These are phyloP conservation scores for Oncorhynchus keta DNA, from an alignment of 2,113 vertebrate genomes.

Conservation along the genomic window DNA sequence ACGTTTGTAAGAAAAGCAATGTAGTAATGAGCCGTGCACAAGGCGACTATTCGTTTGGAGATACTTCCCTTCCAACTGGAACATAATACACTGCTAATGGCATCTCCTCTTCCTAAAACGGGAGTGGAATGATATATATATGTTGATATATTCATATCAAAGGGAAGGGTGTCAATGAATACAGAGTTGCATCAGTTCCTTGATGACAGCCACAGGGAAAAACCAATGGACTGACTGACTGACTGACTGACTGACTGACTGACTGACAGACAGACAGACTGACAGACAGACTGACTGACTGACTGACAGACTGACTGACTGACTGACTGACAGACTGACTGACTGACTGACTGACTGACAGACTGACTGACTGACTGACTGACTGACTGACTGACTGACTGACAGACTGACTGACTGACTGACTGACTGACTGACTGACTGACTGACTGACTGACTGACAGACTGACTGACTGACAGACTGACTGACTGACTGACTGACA, in stretches of 20 bases:
- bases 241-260: not conserved
- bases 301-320: too few species aligned
- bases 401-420: too few species aligned
- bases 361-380: too few species aligned
- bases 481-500: not conserved
- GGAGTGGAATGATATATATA: conserved; percentile 53
- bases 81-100: conserved; percentile 60
- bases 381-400: too few species aligned
- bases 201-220: conserved; percentile 45
- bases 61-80: conserved; percentile 38
- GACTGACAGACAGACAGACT: not conserved
- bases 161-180: conserved; percentile 44
- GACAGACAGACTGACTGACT: too few species aligned
- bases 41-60: conserved; percentile 58
- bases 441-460: not conserved
- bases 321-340: too few species aligned
- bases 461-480: not conserved
- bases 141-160: conserved; percentile 58
- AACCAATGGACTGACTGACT: conserved; percentile 19
- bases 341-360: too few species aligned
- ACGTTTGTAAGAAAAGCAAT: conserved; percentile 62
- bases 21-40: conserved; percentile 72
- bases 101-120: conserved; percentile 56
- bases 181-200: conserved; percentile 41
- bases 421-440: too few species aligned